Conservation (phyloP, 2,113 vertebrate genomes). For the Stercorarius parasiticus region DNA sequence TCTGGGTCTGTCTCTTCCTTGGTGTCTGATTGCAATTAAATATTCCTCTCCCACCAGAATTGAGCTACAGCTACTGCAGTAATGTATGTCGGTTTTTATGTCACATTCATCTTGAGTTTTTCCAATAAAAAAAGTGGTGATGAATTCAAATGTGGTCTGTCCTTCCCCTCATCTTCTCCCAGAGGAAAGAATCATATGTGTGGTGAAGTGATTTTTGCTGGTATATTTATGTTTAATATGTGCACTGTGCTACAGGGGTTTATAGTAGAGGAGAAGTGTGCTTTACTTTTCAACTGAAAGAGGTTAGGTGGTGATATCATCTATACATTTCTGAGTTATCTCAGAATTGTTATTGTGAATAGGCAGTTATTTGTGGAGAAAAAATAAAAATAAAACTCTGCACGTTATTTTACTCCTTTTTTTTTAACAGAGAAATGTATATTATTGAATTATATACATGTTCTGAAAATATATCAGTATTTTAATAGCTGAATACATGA, state of each 20-base stretch:
- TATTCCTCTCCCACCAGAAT: background rate
- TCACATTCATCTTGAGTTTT: conserved; percentile 17
- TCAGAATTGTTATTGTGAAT: background rate
- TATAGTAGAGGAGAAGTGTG: background rate
- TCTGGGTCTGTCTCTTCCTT: background rate
- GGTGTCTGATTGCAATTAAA: conserved; percentile 12
- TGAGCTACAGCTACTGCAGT: background rate
- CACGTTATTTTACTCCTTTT: background rate
- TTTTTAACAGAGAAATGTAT: background rate
- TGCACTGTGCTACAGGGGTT: background rate
- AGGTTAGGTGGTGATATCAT: background rate
- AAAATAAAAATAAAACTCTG: background rate
- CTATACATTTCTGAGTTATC: background rate
- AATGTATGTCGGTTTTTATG: conserved; percentile 26
- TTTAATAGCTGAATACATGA: background rate
- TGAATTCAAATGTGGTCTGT: conserved; percentile 18
- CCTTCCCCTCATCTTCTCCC: background rate
- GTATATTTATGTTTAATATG: conserved; percentile 25
- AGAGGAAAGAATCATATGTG: background rate
- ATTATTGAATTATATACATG: background rate
- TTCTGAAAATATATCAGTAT: background rate
- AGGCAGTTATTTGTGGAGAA: background rate
- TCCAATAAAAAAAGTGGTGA: background rate
- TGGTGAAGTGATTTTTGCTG: background rate
- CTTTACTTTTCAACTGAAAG: background rate